Conservation (phyloP, 2,888 invertebrate genomes). For the Netelia melanura region DNA sequence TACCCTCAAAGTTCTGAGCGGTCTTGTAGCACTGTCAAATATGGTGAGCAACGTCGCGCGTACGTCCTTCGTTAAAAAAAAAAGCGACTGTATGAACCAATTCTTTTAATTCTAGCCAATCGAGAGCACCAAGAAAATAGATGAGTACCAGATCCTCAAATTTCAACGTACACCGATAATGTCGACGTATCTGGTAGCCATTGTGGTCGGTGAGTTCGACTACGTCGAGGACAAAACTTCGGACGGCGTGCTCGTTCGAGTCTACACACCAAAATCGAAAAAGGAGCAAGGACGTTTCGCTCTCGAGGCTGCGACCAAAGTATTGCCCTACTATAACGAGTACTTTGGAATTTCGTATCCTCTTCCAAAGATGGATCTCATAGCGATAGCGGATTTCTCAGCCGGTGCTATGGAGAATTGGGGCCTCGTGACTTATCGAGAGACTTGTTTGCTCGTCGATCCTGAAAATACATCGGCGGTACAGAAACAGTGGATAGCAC, state of each 20-base stretch:
- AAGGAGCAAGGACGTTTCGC: conserved; percentile 97
- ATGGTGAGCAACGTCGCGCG: conserved; percentile 88
- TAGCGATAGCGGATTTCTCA: conserved; percentile 98
- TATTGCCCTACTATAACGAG: conserved; percentile 96
- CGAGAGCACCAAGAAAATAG: conserved; percentile 84
- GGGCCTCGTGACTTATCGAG: conserved; percentile 91
- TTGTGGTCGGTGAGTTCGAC: conserved; percentile 97
- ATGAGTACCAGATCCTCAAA: conserved; percentile 86
- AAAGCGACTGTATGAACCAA: neutral
- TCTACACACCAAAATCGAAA: conserved; percentile 95
- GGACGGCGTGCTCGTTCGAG: conserved; percentile 93
- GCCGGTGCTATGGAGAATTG: conserved; percentile 99
- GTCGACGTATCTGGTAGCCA: conserved; percentile 98
- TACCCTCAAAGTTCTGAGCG: conserved; percentile 91
- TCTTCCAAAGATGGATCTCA: conserved; percentile 97
- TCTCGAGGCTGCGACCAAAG: conserved; percentile 95
- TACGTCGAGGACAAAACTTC: conserved; percentile 93
- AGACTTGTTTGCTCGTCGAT: conserved; percentile 96
- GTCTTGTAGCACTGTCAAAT: conserved; percentile 95
- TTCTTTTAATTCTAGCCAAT: conserved; percentile 84
- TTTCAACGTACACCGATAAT: conserved; percentile 96
- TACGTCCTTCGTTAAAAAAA: neutral
- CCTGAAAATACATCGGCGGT: conserved; percentile 95
- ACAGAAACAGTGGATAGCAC: conserved; percentile 93
- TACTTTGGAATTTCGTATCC: conserved; percentile 98